Percentiles rank a stretch among this genome's conserved stretches.
Evolutionary conservation across 2,113 vertebrate species (phyloP).

Genomic region (Triplophysa dalaica): DNA sequence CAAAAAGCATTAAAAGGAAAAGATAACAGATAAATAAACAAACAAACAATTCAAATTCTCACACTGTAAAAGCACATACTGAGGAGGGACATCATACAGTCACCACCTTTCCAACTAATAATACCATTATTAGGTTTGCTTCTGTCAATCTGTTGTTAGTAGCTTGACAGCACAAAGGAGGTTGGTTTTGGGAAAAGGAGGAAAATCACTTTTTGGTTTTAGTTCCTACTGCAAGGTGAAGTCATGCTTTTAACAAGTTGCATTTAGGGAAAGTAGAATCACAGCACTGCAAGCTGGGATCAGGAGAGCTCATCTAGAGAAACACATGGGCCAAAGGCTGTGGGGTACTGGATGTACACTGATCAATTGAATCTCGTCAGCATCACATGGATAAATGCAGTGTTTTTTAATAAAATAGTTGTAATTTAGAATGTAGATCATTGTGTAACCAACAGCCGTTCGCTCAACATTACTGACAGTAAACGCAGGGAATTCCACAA

Average conservation of each 20-base stretch:
- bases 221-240: constrained; percentile 84
- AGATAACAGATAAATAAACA: constrained; percentile 49
- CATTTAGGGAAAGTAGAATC: constrained; percentile 98
- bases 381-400: background rate
- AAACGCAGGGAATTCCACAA: constrained; percentile 83
- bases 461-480: constrained; percentile 73
- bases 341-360: constrained; percentile 47
- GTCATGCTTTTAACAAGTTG: constrained; percentile 98
- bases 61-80: constrained; percentile 77
- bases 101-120: constrained; percentile 78
- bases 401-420: too few relatives aligned
- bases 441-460: constrained; percentile 79
- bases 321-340: constrained; percentile 68
- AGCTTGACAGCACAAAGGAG: constrained; percentile 70
- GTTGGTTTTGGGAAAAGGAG: constrained; percentile 78
- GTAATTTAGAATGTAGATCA: background rate
- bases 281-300: constrained; percentile 85
- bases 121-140: constrained; percentile 70
- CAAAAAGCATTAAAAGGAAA: constrained; percentile 67
- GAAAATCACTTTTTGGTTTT: constrained; percentile 72
- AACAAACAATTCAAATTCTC: constrained; percentile 61
- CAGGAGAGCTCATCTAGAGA: constrained; percentile 56
- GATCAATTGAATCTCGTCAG: background rate
- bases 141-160: constrained; percentile 34
- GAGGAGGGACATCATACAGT: constrained; percentile 75